These are phyloP conservation scores for Alexandromys fortis DNA, from an alignment of 2,113 vertebrate genomes.

Conservation along the genomic window DNA sequence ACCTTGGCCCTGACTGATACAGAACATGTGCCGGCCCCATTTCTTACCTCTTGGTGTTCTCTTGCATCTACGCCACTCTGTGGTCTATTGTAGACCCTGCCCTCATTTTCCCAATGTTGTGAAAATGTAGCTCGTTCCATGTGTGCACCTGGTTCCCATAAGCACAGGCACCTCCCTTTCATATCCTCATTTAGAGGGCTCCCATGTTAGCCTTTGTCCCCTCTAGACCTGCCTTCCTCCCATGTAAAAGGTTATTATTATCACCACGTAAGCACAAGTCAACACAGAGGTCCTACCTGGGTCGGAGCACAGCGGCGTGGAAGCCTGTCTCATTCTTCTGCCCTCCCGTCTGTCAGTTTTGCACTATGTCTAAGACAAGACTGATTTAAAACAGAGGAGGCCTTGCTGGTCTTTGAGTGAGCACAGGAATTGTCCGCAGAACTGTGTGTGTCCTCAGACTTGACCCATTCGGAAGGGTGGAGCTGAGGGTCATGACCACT, in stretches of 20 bases:
- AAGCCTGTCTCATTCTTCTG: rapidly evolving
- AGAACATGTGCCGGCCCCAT: too few species aligned
- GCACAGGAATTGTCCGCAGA: not conserved
- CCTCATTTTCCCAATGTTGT: rapidly evolving
- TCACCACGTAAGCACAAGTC: too few species aligned
- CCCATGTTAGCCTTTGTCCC: too few species aligned
- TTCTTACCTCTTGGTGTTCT: not conserved
- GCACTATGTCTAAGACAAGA: not conserved
- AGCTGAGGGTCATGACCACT: rapidly evolving
- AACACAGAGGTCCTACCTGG: not conserved
- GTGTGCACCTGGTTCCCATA: rapidly evolving
- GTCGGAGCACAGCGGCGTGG: rapidly evolving
- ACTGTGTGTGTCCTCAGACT: rapidly evolving
- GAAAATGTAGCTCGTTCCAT: not conserved
- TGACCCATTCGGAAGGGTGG: not conserved
- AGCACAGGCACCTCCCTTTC: too few species aligned
- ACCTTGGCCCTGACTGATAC: not conserved
- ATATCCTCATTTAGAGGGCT: not conserved
- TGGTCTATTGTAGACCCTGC: too few species aligned
- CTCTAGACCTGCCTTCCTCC: not conserved
- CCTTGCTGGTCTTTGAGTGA: not conserved
- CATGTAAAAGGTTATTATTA: not conserved
- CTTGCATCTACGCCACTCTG: not conserved
- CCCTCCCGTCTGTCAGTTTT: not conserved
- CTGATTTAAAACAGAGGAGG: not conserved